Evolutionary conservation across 2,797 vertebrate species (phyloP), one percentile per base, ranked within the genome.

Genomic region (Uromys caudimaculatus): DNA sequence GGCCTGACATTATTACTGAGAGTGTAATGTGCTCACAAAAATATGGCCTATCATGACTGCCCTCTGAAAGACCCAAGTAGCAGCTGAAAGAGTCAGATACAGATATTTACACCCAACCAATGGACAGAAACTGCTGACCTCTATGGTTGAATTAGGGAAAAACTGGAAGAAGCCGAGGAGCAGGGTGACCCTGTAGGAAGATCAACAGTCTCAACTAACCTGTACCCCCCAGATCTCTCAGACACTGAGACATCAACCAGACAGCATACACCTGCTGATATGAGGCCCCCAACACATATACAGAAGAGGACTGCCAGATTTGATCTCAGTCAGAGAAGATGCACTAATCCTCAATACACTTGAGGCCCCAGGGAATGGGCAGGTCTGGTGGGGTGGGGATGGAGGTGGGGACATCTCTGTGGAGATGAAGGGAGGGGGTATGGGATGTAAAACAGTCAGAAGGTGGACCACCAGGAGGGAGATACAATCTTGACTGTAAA

Each of bases 321-420:
- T 38, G 7, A 0, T 4, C n/a, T 71, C 69, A 69, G 16, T n/a
- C 6, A 71, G n/a, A 38, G 69, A 38, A 38, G 69, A 71, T n/a
- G 35, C 2, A 71, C 3, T 71, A 71, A 71, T 35, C 35, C 35
- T 21, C 35, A 71, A 71, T 35, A n/a, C 35, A 71, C 35, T 38
- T 19, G 14, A n/a, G 17, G 35, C 3, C 64, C 64, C 32, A 69
- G 6, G 64, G 35, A 69, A 1, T 69, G 16, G 67, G 67, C 0
- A 69, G 17, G 35, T 67, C 6, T 71, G n/a, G 3, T 69, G 17
- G 17, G n/a, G 35, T 38, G 17, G 3, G 69, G 1, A 8, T 27
- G 60, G 9, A 1, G 6, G 24, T 60, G 27, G 4, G 13, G 1
- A 21, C 3, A 21, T 38, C 19, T 7, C 38, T 3, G 0, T 38